Evolutionary conservation across 2,888 invertebrate species (phyloP).

Genomic region (Poecilobothrus nobilitatus): DNA sequence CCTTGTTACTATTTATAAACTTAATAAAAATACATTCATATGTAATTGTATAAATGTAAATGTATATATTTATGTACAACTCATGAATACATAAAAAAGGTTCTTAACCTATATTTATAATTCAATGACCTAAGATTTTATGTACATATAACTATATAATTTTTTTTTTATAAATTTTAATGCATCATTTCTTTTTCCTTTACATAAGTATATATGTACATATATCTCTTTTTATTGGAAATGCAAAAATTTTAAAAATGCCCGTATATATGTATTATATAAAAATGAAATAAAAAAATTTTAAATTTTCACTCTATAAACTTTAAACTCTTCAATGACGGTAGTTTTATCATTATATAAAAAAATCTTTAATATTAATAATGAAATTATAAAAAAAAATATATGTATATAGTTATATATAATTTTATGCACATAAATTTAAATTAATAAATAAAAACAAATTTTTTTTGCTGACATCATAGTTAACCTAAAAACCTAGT

Average conservation of each 20-base stretch:
- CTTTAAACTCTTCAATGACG: neutral
- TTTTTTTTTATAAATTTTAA: neutral
- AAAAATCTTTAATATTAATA: too few relatives aligned
- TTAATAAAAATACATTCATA: too few relatives aligned
- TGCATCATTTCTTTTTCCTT: neutral
- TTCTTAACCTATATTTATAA: neutral
- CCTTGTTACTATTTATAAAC: too few relatives aligned
- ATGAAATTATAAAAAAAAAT: too few relatives aligned
- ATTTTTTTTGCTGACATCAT: neutral
- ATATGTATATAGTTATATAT: too few relatives aligned
- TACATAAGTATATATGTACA: neutral
- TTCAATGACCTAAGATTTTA: neutral
- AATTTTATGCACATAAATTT: too few relatives aligned
- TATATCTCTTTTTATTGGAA: neutral
- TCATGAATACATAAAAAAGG: neutral
- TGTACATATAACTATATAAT: neutral
- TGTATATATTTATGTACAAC: neutral
- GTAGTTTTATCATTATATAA: too few relatives aligned
- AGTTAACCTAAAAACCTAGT: constrained; percentile 3
- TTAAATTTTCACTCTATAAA: neutral
- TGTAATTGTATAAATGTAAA: too few relatives aligned
- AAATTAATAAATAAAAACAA: neutral
- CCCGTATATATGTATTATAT: neutral
- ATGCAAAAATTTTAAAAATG: too few relatives aligned
- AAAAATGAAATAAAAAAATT: neutral